Conservation (phyloP, 2,113 vertebrate genomes). For the Hiodon alosoides region DNA sequence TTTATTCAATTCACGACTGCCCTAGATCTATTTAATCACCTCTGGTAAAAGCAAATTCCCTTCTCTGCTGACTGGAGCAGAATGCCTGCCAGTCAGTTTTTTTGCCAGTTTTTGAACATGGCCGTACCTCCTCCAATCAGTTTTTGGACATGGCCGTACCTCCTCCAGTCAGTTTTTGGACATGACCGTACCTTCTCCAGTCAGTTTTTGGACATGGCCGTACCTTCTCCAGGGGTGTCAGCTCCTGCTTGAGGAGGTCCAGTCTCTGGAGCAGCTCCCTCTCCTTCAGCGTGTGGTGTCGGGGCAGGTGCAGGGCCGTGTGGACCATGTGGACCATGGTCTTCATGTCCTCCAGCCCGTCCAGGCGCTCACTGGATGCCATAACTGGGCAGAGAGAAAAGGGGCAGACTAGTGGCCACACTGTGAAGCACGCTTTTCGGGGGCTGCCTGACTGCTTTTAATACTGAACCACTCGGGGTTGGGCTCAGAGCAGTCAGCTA, state of each 20-base stretch:
- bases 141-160: too few species aligned
- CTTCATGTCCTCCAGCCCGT: slow-evolving; percentile 67
- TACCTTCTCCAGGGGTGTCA: slow-evolving; percentile 83
- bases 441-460: too few species aligned
- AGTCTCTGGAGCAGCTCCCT: slow-evolving; percentile 68
- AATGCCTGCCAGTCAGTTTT: too few species aligned
- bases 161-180: too few species aligned
- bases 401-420: background rate
- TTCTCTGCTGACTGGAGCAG: too few species aligned
- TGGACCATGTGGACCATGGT: slow-evolving; percentile 77
- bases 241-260: slow-evolving; percentile 72
- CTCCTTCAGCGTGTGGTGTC: slow-evolving; percentile 73
- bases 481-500: too few species aligned
- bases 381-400: slow-evolving; percentile 45
- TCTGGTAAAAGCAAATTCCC: too few species aligned
- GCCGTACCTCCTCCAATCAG: too few species aligned
- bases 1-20: too few species aligned
- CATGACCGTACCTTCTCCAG: background rate
- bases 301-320: slow-evolving; percentile 68
- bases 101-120: too few species aligned
- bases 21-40: too few species aligned
- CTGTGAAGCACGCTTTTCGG: background rate
- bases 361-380: slow-evolving; percentile 48
- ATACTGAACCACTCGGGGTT: too few species aligned
- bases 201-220: background rate